Conservation (phyloP, 2,113 vertebrate genomes). For the Ginglymostoma cirratum region DNA sequence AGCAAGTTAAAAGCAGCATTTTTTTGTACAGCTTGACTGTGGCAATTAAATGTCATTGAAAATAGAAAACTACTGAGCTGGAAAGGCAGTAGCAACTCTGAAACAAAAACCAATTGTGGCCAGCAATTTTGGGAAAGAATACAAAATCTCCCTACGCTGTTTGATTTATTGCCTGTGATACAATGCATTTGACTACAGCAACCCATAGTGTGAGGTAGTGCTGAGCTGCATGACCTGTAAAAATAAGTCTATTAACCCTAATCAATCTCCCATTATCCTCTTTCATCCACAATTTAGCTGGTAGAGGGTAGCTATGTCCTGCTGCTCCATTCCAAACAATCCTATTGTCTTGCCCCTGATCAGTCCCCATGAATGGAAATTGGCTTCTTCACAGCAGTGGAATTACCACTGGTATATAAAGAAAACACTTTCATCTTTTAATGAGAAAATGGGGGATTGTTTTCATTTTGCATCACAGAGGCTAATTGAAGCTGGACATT, state of each 20-base stretch:
- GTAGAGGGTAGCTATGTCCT: constrained; percentile 49
- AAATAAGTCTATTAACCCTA: constrained; percentile 75
- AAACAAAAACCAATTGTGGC: constrained; percentile 62
- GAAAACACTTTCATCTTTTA: constrained; percentile 57
- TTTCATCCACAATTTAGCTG: constrained; percentile 55
- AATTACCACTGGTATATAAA: constrained; percentile 48
- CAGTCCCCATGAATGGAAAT: constrained; percentile 46
- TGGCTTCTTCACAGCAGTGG: constrained; percentile 44
- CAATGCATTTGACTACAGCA: constrained; percentile 50
- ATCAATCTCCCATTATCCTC: constrained; percentile 73
- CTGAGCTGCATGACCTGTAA: constrained; percentile 60
- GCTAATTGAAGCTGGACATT: constrained; percentile 55
- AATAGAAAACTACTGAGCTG: background rate
- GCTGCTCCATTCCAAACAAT: constrained; percentile 51
- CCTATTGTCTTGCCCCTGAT: constrained; percentile 55
- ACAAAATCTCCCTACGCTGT: constrained; percentile 45
- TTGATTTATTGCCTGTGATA: constrained; percentile 70
- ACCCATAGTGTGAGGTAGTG: constrained; percentile 46
- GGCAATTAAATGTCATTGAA: constrained; percentile 31
- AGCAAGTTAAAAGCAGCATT: background rate
- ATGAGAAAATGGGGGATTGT: constrained; percentile 62
- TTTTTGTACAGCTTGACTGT: background rate
- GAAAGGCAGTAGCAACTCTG: constrained; percentile 40
- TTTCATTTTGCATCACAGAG: constrained; percentile 52
- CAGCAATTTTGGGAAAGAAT: constrained; percentile 44